These are phyloP conservation scores for Calephelis nemesis DNA, from an alignment of 1,140 invertebrate species.

Conservation along the genomic window DNA sequence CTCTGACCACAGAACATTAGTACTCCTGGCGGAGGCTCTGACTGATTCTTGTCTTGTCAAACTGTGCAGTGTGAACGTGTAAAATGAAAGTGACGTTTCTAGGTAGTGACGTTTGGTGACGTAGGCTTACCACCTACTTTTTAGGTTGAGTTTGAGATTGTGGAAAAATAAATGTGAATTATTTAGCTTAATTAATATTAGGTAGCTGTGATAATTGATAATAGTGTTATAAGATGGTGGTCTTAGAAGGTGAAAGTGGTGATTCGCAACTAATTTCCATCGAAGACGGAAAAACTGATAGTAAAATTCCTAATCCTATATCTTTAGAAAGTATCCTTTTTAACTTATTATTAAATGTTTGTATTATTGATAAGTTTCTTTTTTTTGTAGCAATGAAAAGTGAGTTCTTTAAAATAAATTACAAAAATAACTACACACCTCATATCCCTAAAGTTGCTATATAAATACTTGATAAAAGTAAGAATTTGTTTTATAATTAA, in stretches of 20 bases:
- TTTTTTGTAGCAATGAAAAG: too few relatives aligned
- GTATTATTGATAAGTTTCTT: background rate
- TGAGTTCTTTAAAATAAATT: too few relatives aligned
- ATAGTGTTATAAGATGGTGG: slow-evolving; percentile 45
- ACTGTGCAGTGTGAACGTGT: background rate
- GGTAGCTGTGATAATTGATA: too few relatives aligned
- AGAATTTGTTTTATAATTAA: too few relatives aligned
- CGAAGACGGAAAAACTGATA: slow-evolving; percentile 56
- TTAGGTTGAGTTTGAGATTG: background rate
- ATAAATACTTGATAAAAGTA: too few relatives aligned
- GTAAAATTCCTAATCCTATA: slow-evolving; percentile 50
- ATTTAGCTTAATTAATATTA: background rate
- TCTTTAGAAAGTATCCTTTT: slow-evolving; percentile 75
- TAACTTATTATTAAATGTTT: background rate
- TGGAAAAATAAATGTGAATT: background rate
- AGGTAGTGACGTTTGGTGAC: slow-evolving; percentile 27
- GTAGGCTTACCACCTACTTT: slow-evolving; percentile 21
- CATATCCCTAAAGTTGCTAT: too few relatives aligned
- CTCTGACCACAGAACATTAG: too few relatives aligned
- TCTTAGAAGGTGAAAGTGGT: slow-evolving; percentile 58
- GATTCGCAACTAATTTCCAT: slow-evolving; percentile 47
- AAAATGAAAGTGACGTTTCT: slow-evolving; percentile 8
- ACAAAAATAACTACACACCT: too few relatives aligned
- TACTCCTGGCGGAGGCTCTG: too few relatives aligned
- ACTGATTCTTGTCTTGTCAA: too few relatives aligned